Evolutionary conservation across 2,113 vertebrate genomes (phyloP).

Genomic region (Etheostoma spectabile): DNA sequence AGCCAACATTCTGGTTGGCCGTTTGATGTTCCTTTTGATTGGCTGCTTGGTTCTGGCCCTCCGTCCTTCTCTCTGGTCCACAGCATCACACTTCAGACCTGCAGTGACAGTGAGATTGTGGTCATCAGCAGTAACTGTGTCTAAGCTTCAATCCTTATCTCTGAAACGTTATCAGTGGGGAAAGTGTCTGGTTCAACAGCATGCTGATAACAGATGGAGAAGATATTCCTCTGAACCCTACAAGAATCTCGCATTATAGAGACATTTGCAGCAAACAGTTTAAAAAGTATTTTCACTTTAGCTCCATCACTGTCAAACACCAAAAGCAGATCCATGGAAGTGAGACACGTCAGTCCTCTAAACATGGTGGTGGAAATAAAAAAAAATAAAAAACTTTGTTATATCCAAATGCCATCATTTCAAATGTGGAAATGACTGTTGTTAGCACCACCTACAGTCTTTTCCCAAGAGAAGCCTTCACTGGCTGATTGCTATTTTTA

Average conservation of each 20-base stretch:
- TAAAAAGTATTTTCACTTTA: background rate
- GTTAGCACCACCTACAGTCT: background rate
- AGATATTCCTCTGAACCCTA: background rate
- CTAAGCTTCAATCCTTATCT: background rate
- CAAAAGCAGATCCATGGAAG: background rate
- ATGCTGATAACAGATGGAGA: background rate
- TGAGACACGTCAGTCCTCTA: background rate
- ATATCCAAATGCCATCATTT: background rate
- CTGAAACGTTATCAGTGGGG: conserved; percentile 8
- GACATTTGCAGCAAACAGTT: background rate
- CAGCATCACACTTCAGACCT: conserved; percentile 34
- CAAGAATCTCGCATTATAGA: background rate
- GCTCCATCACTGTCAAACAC: background rate
- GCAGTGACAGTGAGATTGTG: background rate
- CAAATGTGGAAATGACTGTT: background rate
- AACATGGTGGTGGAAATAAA: background rate
- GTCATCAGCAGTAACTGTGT: background rate
- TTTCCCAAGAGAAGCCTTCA: background rate
- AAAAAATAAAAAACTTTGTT: no score
- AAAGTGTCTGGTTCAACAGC: background rate
- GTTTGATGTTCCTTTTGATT: conserved; percentile 37
- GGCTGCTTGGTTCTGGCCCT: conserved; percentile 20
- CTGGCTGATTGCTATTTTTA: conserved; percentile 8
- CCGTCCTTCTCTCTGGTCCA: conserved; percentile 7
- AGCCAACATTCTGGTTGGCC: conserved; percentile 17